These are phyloP conservation scores for Hydraecia micacea DNA, from an alignment of 2,888 invertebrate genomes.

Conservation along the genomic window DNA sequence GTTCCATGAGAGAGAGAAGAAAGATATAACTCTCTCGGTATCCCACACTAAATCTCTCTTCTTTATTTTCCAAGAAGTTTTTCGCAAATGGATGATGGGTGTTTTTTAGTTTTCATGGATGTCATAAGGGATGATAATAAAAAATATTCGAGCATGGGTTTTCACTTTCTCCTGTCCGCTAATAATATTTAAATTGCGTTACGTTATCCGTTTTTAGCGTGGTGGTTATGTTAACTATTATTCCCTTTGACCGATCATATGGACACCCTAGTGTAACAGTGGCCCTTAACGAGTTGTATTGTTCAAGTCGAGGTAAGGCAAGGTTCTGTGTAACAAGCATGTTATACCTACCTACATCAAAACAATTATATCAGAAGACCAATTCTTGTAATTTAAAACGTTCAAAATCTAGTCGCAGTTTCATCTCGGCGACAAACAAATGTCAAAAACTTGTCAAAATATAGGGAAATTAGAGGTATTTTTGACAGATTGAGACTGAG, in stretches of 20 bases:
- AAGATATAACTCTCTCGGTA: not conserved
- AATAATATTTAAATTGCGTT: not conserved
- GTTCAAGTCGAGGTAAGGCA: not conserved
- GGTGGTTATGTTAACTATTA: not conserved
- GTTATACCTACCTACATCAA: no score
- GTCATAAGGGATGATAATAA: not conserved
- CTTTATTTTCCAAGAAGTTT: not conserved
- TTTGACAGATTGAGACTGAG: no score
- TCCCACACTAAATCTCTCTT: not conserved
- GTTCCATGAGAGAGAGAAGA: not conserved
- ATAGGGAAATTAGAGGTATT: no score
- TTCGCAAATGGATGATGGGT: not conserved
- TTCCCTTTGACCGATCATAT: not conserved
- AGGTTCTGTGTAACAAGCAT: not conserved
- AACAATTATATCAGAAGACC: not conserved
- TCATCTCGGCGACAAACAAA: no score
- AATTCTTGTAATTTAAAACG: no score
- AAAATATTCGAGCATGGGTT: not conserved
- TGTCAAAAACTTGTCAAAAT: no score
- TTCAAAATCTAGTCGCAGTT: no score
- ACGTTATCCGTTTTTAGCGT: not conserved
- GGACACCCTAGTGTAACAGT: not conserved
- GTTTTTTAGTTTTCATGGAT: not conserved
- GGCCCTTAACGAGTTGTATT: not conserved
- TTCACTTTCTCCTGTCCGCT: not conserved